Conservation (phyloP, 2,888 invertebrate genomes). For the Eupithecia exiguata region DNA sequence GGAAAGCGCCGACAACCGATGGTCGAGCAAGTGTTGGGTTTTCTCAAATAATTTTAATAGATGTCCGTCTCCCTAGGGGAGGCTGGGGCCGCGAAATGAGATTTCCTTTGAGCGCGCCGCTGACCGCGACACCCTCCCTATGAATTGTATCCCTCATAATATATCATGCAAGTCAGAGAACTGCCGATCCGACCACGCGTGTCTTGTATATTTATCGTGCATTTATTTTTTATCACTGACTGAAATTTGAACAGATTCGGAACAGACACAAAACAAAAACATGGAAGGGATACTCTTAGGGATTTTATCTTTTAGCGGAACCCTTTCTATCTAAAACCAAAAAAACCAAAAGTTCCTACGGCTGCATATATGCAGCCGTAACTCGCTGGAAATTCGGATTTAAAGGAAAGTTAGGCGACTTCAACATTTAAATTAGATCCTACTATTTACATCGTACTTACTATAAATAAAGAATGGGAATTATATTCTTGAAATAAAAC, state of each 20-base stretch:
- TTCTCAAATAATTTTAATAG: constrained; percentile 82
- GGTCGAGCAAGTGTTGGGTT: constrained; percentile 59
- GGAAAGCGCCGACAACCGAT: constrained; percentile 42
- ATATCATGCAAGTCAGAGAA: constrained; percentile 62
- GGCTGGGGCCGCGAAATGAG: constrained; percentile 69
- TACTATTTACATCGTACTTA: neutral
- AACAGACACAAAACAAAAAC: constrained; percentile 20
- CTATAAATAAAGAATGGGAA: neutral
- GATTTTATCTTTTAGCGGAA: neutral
- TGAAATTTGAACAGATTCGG: constrained; percentile 15
- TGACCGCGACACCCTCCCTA: constrained; percentile 70
- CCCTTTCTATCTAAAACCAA: too few relatives aligned
- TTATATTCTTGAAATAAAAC: too few relatives aligned
- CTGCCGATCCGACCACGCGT: constrained; percentile 42
- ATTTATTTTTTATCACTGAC: constrained; percentile 43
- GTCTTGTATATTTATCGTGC: constrained; percentile 45
- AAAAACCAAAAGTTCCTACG: too few relatives aligned
- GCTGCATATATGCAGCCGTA: too few relatives aligned
- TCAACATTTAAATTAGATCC: neutral
- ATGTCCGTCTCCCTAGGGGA: constrained; percentile 59
- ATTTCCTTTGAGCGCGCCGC: constrained; percentile 79
- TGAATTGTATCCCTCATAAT: constrained; percentile 67
- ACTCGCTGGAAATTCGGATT: neutral
- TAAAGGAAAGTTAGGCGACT: neutral
- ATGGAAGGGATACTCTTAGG: constrained; percentile 3